These are phyloP conservation scores for Lamellibrachia satsuma DNA, from an alignment of 2,888 invertebrate species.

Conservation along the genomic window DNA sequence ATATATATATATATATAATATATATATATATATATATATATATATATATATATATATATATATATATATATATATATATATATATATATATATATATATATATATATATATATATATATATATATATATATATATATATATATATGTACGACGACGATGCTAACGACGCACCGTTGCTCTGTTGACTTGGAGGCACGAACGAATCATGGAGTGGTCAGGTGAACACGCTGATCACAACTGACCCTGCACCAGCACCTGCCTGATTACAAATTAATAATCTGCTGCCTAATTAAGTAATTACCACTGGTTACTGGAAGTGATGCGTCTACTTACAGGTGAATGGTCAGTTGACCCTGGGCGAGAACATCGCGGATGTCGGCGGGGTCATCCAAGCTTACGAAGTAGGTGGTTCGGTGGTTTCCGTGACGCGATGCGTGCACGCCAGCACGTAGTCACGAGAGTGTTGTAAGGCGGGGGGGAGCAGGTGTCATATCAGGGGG, in stretches of 20 bases:
- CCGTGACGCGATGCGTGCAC: neutral
- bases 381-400: constrained; percentile 37
- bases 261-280: neutral
- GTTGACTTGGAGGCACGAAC: neutral
- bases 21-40: no score
- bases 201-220: neutral
- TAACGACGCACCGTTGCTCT: neutral
- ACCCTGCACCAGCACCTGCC: neutral
- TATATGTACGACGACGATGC: neutral
- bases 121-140: neutral
- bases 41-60: no score
- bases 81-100: no score
- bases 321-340: constrained; percentile 31
- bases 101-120: no score
- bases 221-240: neutral
- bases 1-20: no score
- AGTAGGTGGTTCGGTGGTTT: constrained; percentile 22
- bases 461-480: neutral
- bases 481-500: neutral
- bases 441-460: neutral
- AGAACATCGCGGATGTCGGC: constrained; percentile 39
- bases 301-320: constrained; percentile 1
- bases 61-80: no score
- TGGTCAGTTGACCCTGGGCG: constrained; percentile 35
- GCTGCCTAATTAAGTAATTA: constrained; percentile 3